These are phyloP conservation scores for Acanthisitta chloris DNA, from an alignment of 2,113 vertebrate genomes.

Conservation along the genomic window DNA sequence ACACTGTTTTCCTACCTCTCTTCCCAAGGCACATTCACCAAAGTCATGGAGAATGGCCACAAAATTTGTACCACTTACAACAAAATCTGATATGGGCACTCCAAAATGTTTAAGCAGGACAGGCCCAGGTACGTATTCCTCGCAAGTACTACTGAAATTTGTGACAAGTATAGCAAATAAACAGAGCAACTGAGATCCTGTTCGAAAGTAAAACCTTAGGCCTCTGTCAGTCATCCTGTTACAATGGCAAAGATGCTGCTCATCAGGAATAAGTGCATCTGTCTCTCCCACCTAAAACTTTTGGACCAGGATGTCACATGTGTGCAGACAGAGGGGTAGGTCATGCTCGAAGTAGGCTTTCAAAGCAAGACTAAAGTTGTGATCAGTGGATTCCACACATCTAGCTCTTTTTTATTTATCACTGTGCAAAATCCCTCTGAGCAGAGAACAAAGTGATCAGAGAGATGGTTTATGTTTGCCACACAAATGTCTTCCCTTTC, in stretches of 20 bases:
- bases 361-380: background rate
- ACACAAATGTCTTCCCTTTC: background rate
- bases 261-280: background rate
- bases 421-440: background rate
- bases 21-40: background rate
- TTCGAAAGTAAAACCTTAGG: background rate
- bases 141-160: background rate
- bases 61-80: background rate
- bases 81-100: background rate
- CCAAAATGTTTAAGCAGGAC: background rate
- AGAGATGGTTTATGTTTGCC: background rate
- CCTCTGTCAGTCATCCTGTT: background rate
- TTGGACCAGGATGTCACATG: background rate
- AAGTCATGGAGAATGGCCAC: background rate
- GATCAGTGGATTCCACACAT: background rate
- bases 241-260: background rate
- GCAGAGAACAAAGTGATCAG: background rate
- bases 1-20: background rate
- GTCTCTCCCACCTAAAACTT: background rate
- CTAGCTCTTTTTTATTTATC: background rate
- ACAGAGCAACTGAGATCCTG: background rate
- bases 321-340: background rate
- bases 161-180: background rate
- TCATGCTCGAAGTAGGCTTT: background rate
- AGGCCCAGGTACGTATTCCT: background rate